A percentile compares a stretch with the other conserved stretches of the same genome.
Conservation (phyloP, 2,888 invertebrate genomes). For the Rhagophthalmus giganteus region DNA sequence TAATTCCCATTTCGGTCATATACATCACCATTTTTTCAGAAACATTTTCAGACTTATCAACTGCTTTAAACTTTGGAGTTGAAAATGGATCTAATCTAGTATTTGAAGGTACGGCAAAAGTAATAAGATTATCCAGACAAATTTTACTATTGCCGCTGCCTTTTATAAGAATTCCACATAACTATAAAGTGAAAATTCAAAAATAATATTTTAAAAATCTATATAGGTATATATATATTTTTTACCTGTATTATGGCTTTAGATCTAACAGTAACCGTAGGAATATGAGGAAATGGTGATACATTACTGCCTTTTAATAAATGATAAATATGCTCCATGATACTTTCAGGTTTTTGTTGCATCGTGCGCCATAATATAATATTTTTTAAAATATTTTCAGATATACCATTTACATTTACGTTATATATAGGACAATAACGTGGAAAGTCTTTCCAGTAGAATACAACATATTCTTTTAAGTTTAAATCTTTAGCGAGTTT, state of each 20-base stretch:
- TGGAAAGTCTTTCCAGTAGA: conserved; percentile 88
- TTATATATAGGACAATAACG: conserved; percentile 57
- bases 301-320: conserved; percentile 62
- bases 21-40: conserved; percentile 58
- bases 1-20: conserved; percentile 62
- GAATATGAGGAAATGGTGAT: conserved; percentile 71
- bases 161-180: conserved; percentile 41
- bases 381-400: conserved; percentile 61
- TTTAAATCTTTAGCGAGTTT: conserved; percentile 78
- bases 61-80: conserved; percentile 34
- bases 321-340: conserved; percentile 71
- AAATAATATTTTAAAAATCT: not conserved
- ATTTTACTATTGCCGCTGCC: conserved; percentile 31
- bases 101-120: conserved; percentile 24
- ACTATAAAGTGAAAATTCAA: conserved; percentile 34
- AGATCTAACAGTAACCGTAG: conserved; percentile 72
- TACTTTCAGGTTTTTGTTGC: conserved; percentile 65
- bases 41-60: conserved; percentile 38
- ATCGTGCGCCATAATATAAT: conserved; percentile 66
- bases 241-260: conserved; percentile 73
- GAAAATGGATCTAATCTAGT: conserved; percentile 47
- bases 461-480: conserved; percentile 69
- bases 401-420: conserved; percentile 50
- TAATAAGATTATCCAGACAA: conserved; percentile 39
- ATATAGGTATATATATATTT: not conserved